phyloP scores from a whole-genome alignment of 2,113 vertebrate species.

The Sinosuthora webbiana region DNA sequence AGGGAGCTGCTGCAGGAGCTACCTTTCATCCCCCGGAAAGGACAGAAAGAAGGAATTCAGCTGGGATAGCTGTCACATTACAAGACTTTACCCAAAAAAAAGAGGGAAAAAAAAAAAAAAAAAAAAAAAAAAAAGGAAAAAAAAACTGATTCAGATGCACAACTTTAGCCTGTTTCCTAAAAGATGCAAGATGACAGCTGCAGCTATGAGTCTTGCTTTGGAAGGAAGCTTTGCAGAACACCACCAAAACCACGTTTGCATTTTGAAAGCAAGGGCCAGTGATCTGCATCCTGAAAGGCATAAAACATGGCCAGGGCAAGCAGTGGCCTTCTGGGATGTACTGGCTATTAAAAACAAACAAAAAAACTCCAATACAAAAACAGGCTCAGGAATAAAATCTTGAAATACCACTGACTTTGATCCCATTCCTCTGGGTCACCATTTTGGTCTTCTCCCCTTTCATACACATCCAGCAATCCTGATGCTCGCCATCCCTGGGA shows the following conservation, averaged over 20 bases:
- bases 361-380: fast-evolving
- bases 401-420: background rate
- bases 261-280: background rate
- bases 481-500: background rate
- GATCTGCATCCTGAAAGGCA: background rate
- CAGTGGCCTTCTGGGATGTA: background rate
- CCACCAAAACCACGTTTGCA: background rate
- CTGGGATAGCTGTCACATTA: background rate
- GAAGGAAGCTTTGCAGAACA: background rate
- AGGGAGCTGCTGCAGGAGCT: background rate
- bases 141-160: background rate
- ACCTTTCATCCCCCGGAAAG: background rate
- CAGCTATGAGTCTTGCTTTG: background rate
- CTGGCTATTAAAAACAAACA: background rate
- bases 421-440: background rate
- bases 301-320: background rate
- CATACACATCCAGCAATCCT: background rate
- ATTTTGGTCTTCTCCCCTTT: background rate
- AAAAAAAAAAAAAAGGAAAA: background rate
- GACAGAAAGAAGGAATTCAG: background rate
- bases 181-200: background rate
- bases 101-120: background rate
- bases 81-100: background rate
- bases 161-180: background rate
- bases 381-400: background rate